Conservation (phyloP, 1,140 invertebrate species). For the Leptonema lineaticorne region DNA sequence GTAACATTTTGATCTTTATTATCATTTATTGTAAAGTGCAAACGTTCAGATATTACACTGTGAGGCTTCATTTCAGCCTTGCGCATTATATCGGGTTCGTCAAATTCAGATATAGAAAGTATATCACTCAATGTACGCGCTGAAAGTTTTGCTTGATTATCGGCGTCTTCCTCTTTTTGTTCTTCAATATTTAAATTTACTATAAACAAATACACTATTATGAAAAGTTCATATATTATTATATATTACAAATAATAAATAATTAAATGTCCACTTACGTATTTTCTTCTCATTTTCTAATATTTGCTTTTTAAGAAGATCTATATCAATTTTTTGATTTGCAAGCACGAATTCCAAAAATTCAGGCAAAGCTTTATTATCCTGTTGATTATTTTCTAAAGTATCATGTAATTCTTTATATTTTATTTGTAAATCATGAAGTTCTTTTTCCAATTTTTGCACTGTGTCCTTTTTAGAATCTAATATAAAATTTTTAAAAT, state of each 20-base stretch:
- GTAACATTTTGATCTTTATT: conserved; percentile 35
- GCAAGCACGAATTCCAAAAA: conserved; percentile 64
- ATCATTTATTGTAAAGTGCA: conserved; percentile 28
- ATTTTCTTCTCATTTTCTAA: conserved; percentile 55
- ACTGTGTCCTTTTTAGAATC: conserved; percentile 51
- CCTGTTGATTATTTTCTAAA: conserved; percentile 43
- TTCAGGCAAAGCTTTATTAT: conserved; percentile 54
- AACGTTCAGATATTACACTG: conserved; percentile 38
- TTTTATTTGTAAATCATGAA: conserved; percentile 57
- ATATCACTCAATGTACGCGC: conserved; percentile 69
- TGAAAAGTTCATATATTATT: neutral
- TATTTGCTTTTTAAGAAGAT: conserved; percentile 59
- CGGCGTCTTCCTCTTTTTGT: conserved; percentile 49
- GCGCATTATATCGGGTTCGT: conserved; percentile 61
- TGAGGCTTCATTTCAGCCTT: conserved; percentile 49
- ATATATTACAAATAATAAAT: conserved; percentile 1
- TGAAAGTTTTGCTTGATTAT: conserved; percentile 52
- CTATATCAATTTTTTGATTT: conserved; percentile 70
- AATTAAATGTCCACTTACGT: conserved; percentile 22
- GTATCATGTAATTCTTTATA: conserved; percentile 57
- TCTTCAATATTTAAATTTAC: conserved; percentile 60
- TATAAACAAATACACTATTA: conserved; percentile 8
- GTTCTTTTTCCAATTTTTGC: conserved; percentile 57
- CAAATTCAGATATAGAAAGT: conserved; percentile 68
- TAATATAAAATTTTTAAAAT: conserved; percentile 18